Base-by-base conservation (phyloP, 2,797 vertebrate genomes). In the Podargus strigoides region DNA sequence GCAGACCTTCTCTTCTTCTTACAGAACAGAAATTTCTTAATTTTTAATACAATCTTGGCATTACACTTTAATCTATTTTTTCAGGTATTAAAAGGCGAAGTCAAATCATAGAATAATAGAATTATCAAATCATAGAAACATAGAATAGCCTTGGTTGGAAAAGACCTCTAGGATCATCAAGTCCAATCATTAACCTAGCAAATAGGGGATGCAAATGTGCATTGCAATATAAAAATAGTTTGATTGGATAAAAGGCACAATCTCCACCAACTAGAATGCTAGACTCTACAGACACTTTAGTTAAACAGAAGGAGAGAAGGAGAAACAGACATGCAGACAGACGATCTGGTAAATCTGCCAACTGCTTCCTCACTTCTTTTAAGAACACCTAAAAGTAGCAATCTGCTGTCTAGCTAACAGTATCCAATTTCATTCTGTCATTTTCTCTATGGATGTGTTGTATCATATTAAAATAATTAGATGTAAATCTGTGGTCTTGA, bases 341-440 rank as follows among this genome's bases (percentile, higher is more conserved):
- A 91, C 15, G 13, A 94, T 77, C 60, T 66, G 78, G 7, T 78
- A 85, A 87, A n/a, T 80, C 81, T 91, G 82, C 85, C 95, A 95
- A 91, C 68, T 87, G 81, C 79, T 95, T 95, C 59, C 76, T 84
- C 50, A 44, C 26, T 91, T 83, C 79, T 92, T 94, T 93, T 86
- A 93, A 75, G 85, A 94, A 84, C 93, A 88, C 76, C 69, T 93
- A 89, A 91, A 94, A 87, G 89, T 69, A 94, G 76, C 76, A 96
- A 88, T 91, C 92, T 95, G 85, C 63, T 79, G 69, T 91, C 79
- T 92, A 90, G 85, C 23, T 92, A 91, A 56, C 39, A 73, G 37
- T 75, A 81, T 88, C 34, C 32, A 68, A 76, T 78, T 84, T 60
- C 2, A 56, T 81, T 81, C 34, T 89, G 34, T 56, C 55, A 56